Conservation (phyloP, 2,797 vertebrate genomes). For the Crenuchus spilurus region DNA sequence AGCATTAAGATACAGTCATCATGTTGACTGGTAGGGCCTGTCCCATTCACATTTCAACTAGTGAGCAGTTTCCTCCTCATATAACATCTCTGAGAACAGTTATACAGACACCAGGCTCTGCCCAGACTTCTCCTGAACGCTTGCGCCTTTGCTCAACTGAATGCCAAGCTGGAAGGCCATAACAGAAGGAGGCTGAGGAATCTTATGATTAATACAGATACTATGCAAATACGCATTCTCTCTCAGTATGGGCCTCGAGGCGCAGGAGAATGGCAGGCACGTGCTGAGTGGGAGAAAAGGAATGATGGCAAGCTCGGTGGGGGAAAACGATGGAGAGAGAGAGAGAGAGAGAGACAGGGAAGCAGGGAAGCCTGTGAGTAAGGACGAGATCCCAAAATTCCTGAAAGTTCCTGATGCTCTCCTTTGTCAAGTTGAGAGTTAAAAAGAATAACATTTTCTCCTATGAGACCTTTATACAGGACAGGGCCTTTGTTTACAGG, state of each 20-base stretch:
- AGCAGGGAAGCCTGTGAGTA: not conserved
- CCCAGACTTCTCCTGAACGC: slow-evolving; percentile 33
- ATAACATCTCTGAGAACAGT: too few relatives aligned
- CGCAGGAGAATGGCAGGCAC: slow-evolving; percentile 50
- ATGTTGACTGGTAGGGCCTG: too few relatives aligned
- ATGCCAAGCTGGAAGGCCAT: slow-evolving; percentile 32
- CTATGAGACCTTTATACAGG: too few relatives aligned
- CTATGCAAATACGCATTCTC: slow-evolving; percentile 56
- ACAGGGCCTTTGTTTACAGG: not conserved
- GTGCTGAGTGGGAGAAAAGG: slow-evolving; percentile 49
- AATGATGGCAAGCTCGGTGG: slow-evolving; percentile 33
- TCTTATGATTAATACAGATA: slow-evolving; percentile 60
- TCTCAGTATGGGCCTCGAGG: slow-evolving; percentile 29
- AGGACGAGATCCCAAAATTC: not conserved
- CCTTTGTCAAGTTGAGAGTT: too few relatives aligned
- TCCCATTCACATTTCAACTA: too few relatives aligned
- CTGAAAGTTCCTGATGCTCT: not conserved
- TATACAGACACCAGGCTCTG: not conserved
- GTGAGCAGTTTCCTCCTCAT: too few relatives aligned
- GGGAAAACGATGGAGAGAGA: slow-evolving; percentile 22
- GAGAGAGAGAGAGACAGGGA: not conserved
- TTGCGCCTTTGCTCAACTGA: not conserved
- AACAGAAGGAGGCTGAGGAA: slow-evolving; percentile 39
- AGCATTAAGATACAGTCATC: too few relatives aligned
- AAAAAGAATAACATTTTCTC: too few relatives aligned